phyloP scores from a whole-genome alignment of 2,797 vertebrate species.

The Aplochiton taeniatus region DNA sequence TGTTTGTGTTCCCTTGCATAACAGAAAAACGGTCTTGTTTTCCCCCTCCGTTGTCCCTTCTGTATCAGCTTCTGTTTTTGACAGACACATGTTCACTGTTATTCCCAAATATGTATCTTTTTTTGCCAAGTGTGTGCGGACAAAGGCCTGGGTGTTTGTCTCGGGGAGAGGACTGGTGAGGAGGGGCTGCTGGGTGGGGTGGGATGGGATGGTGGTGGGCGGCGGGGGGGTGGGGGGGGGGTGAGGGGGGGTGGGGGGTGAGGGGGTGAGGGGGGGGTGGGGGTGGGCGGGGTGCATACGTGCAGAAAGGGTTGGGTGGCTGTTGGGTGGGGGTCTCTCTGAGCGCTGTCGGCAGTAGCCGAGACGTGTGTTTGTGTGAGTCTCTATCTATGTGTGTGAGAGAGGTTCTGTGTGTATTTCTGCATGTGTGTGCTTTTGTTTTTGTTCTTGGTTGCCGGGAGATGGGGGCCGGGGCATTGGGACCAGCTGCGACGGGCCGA shows the following conservation, averaged over 20 bases:
- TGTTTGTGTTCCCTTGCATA: not conserved
- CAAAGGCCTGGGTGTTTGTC: slow-evolving; percentile 74
- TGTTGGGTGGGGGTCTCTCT: no score
- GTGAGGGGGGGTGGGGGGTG: not conserved
- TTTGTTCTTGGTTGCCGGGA: slow-evolving; percentile 77
- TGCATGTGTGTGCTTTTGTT: slow-evolving; percentile 74
- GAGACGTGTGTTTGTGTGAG: slow-evolving; percentile 5
- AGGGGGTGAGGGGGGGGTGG: slow-evolving; percentile 19
- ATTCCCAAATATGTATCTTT: slow-evolving; percentile 56
- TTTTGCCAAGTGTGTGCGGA: slow-evolving; percentile 55
- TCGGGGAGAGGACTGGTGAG: slow-evolving; percentile 55
- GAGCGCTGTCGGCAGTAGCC: not conserved
- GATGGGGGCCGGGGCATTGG: slow-evolving; percentile 65
- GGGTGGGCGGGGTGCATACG: no score
- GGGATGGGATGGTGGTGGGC: slow-evolving; percentile 42
- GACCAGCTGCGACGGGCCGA: slow-evolving; percentile 80
- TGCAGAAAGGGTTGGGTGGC: no score
- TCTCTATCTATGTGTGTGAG: slow-evolving; percentile 37
- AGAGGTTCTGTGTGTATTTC: slow-evolving; percentile 32
- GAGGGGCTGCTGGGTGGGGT: slow-evolving; percentile 34
- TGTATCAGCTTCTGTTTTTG: slow-evolving; percentile 41
- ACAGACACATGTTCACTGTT: slow-evolving; percentile 60
- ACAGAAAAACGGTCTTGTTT: no score
- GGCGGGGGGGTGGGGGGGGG: slow-evolving; percentile 27
- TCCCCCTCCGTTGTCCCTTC: slow-evolving; percentile 23